Evolutionary conservation across 2,113 vertebrate species (phyloP).

Genomic region (Coracopsis vasa): DNA sequence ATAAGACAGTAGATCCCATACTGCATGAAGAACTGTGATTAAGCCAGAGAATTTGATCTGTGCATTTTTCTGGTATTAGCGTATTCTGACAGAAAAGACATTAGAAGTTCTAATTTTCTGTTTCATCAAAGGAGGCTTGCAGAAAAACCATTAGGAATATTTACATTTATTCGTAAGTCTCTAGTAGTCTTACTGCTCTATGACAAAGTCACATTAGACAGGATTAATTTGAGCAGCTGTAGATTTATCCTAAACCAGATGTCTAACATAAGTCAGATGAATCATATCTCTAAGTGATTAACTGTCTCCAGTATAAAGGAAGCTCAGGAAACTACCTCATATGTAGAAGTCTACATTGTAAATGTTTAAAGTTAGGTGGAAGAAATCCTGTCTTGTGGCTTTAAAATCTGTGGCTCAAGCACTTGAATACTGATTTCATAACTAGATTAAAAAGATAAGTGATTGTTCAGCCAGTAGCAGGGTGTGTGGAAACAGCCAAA

Average conservation of each 20-base stretch:
- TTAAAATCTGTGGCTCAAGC: not conserved
- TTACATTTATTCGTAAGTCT: conserved; percentile 31
- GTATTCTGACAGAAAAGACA: conserved; percentile 7
- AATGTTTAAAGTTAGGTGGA: not conserved
- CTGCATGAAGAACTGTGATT: not conserved
- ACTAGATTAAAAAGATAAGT: not conserved
- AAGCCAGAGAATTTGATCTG: not conserved
- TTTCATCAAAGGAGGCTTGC: not conserved
- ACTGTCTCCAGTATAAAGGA: not conserved
- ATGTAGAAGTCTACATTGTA: not conserved
- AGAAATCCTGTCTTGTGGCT: not conserved
- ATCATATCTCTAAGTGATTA: conserved; percentile 18
- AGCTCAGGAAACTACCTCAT: not conserved
- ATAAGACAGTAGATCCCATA: not conserved
- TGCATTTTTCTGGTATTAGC: not conserved
- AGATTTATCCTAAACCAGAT: conserved; percentile 17
- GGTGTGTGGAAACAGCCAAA: not conserved
- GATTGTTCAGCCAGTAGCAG: not conserved
- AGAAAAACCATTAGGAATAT: not conserved
- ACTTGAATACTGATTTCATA: not conserved
- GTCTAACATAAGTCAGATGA: conserved; percentile 20
- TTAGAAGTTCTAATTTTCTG: conserved; percentile 29
- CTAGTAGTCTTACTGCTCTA: conserved; percentile 12
- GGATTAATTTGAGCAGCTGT: not conserved
- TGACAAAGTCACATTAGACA: conserved; percentile 17